Percentiles rank a stretch among this genome's conserved stretches.
Evolutionary conservation across 2,888 invertebrate genomes (phyloP).

Genomic region (Leptodirus hochenwartii): DNA sequence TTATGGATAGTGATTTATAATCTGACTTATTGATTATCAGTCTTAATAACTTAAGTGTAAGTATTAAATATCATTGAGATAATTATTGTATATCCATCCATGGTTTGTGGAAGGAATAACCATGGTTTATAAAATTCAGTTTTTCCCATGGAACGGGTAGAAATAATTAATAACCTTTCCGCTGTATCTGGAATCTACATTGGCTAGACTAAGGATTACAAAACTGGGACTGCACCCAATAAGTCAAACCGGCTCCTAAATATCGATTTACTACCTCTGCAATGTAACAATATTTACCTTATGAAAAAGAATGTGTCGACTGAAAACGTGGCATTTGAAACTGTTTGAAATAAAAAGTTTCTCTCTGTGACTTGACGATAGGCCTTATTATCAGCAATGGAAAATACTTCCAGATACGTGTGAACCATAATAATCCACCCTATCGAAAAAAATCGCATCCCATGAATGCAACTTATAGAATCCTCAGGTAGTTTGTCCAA

Average conservation of each 20-base stretch:
- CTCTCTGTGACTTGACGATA: constrained; percentile 54
- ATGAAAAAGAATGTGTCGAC: constrained; percentile 80
- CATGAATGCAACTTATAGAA: constrained; percentile 57
- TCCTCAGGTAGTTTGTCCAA: constrained; percentile 45
- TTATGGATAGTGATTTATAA: too few relatives aligned
- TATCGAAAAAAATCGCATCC: constrained; percentile 58
- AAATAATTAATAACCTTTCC: too few relatives aligned
- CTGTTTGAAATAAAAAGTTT: constrained; percentile 61
- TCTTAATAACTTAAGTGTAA: too few relatives aligned
- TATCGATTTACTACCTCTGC: not conserved
- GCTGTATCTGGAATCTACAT: too few relatives aligned
- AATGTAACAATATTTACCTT: constrained; percentile 31
- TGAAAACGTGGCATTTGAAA: constrained; percentile 71
- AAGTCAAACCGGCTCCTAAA: not conserved
- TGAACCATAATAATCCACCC: constrained; percentile 75
- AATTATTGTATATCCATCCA: too few relatives aligned
- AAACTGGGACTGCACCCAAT: too few relatives aligned
- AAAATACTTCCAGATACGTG: constrained; percentile 65
- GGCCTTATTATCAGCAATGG: constrained; percentile 56
- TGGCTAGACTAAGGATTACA: too few relatives aligned
- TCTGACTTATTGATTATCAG: too few relatives aligned
- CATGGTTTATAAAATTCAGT: too few relatives aligned
- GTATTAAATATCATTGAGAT: too few relatives aligned
- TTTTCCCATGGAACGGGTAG: too few relatives aligned
- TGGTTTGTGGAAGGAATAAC: too few relatives aligned